Conservation (phyloP, 2,888 invertebrate genomes). For the Drosophila villosipedis region DNA sequence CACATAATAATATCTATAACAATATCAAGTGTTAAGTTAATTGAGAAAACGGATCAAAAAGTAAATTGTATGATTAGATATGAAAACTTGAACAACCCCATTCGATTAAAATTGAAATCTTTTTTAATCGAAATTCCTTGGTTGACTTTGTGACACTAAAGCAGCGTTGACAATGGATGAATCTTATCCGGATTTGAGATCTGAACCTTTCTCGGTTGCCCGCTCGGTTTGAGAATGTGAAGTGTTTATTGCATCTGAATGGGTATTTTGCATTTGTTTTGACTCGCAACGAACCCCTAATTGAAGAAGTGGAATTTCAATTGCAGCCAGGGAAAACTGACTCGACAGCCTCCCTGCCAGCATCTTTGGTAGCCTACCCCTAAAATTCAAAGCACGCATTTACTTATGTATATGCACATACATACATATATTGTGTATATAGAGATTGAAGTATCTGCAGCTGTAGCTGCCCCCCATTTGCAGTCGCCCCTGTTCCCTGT, state of each 20-base stretch:
- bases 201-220: neutral
- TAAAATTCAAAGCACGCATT: constrained; percentile 36
- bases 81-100: neutral
- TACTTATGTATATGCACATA: constrained; percentile 13
- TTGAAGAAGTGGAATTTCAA: constrained; percentile 46
- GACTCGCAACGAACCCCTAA: constrained; percentile 61
- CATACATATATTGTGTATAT: constrained; percentile 5
- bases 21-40: neutral
- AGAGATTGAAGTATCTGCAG: constrained; percentile 49
- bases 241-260: constrained; percentile 15
- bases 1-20: neutral
- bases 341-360: neutral
- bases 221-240: neutral
- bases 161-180: neutral
- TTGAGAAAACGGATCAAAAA: neutral
- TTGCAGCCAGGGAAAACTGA: constrained; percentile 20
- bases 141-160: neutral
- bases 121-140: neutral
- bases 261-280: constrained; percentile 40
- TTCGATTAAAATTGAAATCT: neutral
- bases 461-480: constrained; percentile 48
- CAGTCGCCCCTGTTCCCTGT: constrained; percentile 2
- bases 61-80: neutral
- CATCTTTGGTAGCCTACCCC: constrained; percentile 34
- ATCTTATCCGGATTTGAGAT: neutral